Evolutionary conservation across 1,140 invertebrate genomes (phyloP).

Genomic region (Colletes latitarsis): DNA sequence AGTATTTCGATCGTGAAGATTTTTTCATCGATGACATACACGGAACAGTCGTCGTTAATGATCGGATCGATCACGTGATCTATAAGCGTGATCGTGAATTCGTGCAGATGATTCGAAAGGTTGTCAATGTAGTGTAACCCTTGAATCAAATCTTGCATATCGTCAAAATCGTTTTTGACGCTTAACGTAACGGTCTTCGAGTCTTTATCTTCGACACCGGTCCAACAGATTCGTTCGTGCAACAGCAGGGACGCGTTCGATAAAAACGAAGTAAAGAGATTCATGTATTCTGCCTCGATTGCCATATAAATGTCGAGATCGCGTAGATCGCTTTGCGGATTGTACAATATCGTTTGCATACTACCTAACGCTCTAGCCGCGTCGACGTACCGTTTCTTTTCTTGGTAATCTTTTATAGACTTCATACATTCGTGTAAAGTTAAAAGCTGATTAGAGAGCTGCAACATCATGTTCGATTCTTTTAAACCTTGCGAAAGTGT

Average conservation of each 20-base stretch:
- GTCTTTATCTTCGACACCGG: constrained; percentile 52
- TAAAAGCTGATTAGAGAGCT: constrained; percentile 81
- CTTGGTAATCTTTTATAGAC: constrained; percentile 78
- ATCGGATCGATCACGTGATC: constrained; percentile 82
- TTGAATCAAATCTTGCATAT: constrained; percentile 79
- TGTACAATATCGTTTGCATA: constrained; percentile 79
- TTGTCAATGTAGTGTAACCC: constrained; percentile 80
- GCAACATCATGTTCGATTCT: constrained; percentile 80
- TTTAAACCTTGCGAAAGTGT: constrained; percentile 81
- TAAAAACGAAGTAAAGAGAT: constrained; percentile 75
- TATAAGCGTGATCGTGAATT: constrained; percentile 81
- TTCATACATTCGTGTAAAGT: constrained; percentile 81
- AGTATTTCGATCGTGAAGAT: constrained; percentile 79
- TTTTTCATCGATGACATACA: constrained; percentile 75
- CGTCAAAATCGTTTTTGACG: constrained; percentile 75
- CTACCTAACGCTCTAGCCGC: constrained; percentile 80
- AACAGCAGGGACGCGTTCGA: constrained; percentile 79
- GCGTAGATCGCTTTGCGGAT: constrained; percentile 79
- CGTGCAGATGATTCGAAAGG: constrained; percentile 77
- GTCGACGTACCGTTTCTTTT: constrained; percentile 77
- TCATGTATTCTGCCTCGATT: constrained; percentile 75
- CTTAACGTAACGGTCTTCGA: constrained; percentile 62
- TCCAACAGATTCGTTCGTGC: constrained; percentile 78
- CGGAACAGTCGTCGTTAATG: constrained; percentile 80
- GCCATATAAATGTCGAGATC: constrained; percentile 79